phyloP scores from a whole-genome alignment of 2,113 vertebrate genomes.

The Myotis yumanensis region DNA sequence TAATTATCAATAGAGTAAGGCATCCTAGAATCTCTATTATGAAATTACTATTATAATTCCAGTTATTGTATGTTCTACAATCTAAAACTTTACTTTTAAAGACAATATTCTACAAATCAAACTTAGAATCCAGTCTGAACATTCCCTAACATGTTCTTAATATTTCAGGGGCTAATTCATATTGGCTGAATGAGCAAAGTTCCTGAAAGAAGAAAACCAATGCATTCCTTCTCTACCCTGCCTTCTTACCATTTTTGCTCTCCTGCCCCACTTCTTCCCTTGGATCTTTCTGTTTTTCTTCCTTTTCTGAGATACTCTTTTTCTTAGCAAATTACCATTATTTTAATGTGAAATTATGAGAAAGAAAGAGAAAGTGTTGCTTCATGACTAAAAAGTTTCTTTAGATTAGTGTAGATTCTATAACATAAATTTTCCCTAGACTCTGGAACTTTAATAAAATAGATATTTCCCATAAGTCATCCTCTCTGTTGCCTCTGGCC shows the following conservation, averaged over 20 bases:
- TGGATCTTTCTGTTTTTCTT: neutral
- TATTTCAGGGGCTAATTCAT: neutral
- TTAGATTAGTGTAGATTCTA: constrained; percentile 36
- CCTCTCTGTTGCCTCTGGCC: constrained; percentile 71
- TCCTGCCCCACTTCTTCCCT: neutral
- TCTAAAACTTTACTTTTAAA: neutral
- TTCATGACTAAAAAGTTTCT: constrained; percentile 38
- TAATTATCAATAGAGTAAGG: neutral
- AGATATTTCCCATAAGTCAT: constrained; percentile 56
- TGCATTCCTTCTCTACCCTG: neutral
- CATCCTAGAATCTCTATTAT: neutral
- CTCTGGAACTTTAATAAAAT: constrained; percentile 51
- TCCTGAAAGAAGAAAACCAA: neutral
- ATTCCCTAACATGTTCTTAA: neutral
- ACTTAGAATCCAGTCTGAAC: neutral
- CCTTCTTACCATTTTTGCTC: neutral
- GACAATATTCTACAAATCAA: neutral
- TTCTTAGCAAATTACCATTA: neutral
- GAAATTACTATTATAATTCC: neutral
- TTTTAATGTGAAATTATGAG: constrained; percentile 24
- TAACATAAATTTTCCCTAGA: constrained; percentile 57
- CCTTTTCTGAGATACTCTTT: neutral
- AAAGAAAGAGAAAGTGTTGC: constrained; percentile 35
- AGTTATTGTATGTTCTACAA: neutral
- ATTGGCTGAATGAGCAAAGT: neutral